These are phyloP conservation scores for Cryptophagus acutangulus DNA, from an alignment of 2,888 invertebrate genomes.

Conservation along the genomic window DNA sequence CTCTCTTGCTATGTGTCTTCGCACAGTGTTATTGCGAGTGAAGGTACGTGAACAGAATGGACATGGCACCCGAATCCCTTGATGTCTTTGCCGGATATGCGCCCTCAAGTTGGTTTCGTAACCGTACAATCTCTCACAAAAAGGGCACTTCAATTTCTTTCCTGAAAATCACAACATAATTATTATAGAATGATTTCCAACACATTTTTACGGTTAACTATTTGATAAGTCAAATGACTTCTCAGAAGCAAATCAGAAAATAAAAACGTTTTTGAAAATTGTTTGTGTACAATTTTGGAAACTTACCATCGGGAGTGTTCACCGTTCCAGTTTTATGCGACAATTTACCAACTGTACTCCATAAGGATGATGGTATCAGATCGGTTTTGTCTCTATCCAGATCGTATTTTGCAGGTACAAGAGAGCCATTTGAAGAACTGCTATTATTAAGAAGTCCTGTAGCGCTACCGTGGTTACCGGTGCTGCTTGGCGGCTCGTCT, in stretches of 20 bases:
- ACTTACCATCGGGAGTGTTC: conserved; percentile 77
- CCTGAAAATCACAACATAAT: conserved; percentile 55
- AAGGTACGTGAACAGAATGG: conserved; percentile 87
- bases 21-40: conserved; percentile 87
- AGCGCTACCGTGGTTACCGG: conserved; percentile 42
- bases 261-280: no score
- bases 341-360: conserved; percentile 54
- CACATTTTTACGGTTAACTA: not conserved
- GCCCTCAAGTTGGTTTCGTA: conserved; percentile 90
- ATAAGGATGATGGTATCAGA: conserved; percentile 52
- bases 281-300: no score
- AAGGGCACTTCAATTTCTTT: conserved; percentile 87
- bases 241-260: conserved; percentile 1
- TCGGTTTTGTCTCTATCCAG: conserved; percentile 48
- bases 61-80: conserved; percentile 87
- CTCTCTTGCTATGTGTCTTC: conserved; percentile 85
- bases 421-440: conserved; percentile 51
- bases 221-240: no score
- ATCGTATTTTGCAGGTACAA: conserved; percentile 52
- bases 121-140: conserved; percentile 87
- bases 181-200: no score
- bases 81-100: conserved; percentile 86
- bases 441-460: conserved; percentile 36
- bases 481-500: conserved; percentile 44
- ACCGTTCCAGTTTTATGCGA: conserved; percentile 68